Evolutionary conservation across 2,888 invertebrate species (phyloP).

Genomic region (Cabera pusaria): DNA sequence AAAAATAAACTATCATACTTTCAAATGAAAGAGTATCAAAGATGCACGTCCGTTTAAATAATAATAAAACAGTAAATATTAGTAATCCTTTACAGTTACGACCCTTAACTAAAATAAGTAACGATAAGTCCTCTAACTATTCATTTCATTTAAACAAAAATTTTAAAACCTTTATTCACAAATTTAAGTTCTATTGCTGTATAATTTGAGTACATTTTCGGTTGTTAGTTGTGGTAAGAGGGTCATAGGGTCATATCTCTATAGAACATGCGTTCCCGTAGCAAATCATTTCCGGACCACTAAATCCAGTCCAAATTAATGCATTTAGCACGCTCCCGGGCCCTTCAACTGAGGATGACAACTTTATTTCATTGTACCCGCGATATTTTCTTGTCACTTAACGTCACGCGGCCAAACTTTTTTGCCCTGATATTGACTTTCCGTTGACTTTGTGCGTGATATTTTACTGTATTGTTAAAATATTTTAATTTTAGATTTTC

Average conservation of each 20-base stretch:
- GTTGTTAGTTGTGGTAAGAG: constrained; percentile 54
- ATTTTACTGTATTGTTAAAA: no score
- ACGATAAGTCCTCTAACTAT: constrained; percentile 59
- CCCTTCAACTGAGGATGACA: constrained; percentile 78
- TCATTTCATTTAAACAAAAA: constrained; percentile 50
- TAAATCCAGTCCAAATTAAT: constrained; percentile 83
- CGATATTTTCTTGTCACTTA: constrained; percentile 80
- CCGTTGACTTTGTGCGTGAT: constrained; percentile 22
- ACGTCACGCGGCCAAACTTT: constrained; percentile 42
- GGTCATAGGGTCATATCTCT: constrained; percentile 73
- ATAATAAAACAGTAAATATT: no score
- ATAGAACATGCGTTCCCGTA: constrained; percentile 78
- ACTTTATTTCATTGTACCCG: constrained; percentile 79
- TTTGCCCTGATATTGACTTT: constrained; percentile 22
- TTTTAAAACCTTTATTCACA: constrained; percentile 5
- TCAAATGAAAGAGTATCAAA: no score
- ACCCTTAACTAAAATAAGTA: constrained; percentile 64
- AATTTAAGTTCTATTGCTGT: constrained; percentile 41
- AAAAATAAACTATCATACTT: no score
- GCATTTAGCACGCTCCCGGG: constrained; percentile 81
- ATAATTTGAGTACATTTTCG: constrained; percentile 53
- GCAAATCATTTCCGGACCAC: constrained; percentile 83
- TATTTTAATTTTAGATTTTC: no score
- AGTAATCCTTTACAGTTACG: constrained; percentile 49
- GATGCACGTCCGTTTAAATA: no score